Evolutionary conservation across 2,888 invertebrate species (phyloP).

Genomic region (Caenorhabditis parvicauda): DNA sequence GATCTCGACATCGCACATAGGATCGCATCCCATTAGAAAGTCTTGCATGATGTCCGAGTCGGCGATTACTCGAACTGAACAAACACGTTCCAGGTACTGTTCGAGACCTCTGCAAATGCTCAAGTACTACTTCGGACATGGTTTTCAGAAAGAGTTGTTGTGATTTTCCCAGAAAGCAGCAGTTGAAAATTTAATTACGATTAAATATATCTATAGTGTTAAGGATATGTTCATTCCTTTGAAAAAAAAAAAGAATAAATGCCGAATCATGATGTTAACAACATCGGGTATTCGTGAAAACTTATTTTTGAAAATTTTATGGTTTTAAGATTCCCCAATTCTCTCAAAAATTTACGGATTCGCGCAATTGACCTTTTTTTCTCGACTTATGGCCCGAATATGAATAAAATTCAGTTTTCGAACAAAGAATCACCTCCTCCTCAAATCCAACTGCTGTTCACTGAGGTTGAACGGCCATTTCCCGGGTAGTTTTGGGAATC

Average conservation of each 20-base stretch:
- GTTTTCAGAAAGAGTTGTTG: neutral
- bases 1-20: constrained; percentile 68
- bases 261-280: no score
- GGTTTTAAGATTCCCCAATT: neutral
- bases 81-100: constrained; percentile 95
- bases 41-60: constrained; percentile 90
- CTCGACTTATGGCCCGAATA: neutral
- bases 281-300: no score
- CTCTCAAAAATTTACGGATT: neutral
- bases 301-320: no score
- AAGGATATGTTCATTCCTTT: no score
- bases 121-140: neutral
- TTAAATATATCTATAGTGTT: no score
- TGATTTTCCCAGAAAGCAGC: neutral
- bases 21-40: constrained; percentile 56
- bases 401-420: neutral
- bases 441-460: constrained; percentile 91
- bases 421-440: constrained; percentile 70
- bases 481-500: constrained; percentile 92
- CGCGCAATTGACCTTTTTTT: no score
- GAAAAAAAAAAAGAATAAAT: no score
- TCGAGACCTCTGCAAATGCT: constrained; percentile 74
- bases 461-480: constrained; percentile 98
- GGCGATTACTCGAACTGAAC: constrained; percentile 94
- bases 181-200: no score